Base-by-base conservation (phyloP, 2,113 vertebrate genomes). In the Myrmecophaga tridactyla region DNA sequence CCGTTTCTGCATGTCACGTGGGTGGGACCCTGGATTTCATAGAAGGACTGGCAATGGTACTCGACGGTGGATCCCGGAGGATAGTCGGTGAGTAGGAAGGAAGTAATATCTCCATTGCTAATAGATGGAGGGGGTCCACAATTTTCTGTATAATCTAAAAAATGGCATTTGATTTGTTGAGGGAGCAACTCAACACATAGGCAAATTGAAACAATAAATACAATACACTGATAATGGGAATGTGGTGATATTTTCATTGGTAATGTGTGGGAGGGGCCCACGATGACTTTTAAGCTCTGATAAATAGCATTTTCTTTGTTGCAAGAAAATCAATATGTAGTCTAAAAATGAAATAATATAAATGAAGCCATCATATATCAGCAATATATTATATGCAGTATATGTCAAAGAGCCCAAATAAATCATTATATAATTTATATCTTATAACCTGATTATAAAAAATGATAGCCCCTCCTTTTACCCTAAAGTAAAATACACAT, bases 61-160 rank as follows among this genome's bases (percentile, higher is more conserved):
- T 4, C 48, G 31, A 86, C 81, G 73, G 1, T 56, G 1, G 95
- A 86, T n/a, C 80, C 92, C 34, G 91, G 81, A 29, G 91, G 25
- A 41, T 90, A 96, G 5, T 5, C 34, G 17, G 31, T 4, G n/a
- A 93, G 21, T 9, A 25, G 75, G 56, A 51, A 90, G 27, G 95
- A 81, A 6, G 65, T 89, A 39, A 67, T 81, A 15, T 96, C 91
- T n/a, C 91, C 95, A 82, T 96, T 75, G 31, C 1, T 25, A 60
- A 93, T 51, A 75, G 53, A 3, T 17, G 86, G 95, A 93, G 91
- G 91, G 18, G 86, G 39, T 39, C 91, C 91, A 62, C 86, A 93
- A 0, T 80, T 51, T 48, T 20, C 41, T 39, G 18, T 12, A 46
- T 46, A 46, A 11, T 81, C 81, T 93, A 29, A 58, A 93, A 96